phyloP scores from a whole-genome alignment of 2,113 vertebrate genomes.

The Globicephala melas region DNA sequence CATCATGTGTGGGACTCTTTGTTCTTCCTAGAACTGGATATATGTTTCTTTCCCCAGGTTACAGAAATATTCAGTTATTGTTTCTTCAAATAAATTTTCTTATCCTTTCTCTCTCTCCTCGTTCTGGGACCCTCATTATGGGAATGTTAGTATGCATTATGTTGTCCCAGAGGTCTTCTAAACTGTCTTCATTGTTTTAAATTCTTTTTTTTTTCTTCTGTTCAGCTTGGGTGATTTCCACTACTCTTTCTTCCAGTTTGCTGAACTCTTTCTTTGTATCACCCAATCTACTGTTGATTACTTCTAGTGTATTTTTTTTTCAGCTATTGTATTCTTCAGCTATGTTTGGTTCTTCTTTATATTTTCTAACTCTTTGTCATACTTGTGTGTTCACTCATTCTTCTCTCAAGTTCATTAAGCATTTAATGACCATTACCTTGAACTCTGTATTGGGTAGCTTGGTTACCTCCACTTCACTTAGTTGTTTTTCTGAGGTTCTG shows the following conservation, averaged over 20 bases:
- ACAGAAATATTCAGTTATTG: neutral
- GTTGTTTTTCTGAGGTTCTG: neutral
- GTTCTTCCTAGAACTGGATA: neutral
- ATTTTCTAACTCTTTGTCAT: neutral
- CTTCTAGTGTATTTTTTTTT: neutral
- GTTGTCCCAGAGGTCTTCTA: neutral
- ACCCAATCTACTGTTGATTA: neutral
- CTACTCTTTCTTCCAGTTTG: neutral
- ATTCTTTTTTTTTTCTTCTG: neutral
- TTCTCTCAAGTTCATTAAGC: neutral
- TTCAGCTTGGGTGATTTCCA: neutral
- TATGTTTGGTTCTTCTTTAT: neutral
- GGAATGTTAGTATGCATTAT: neutral
- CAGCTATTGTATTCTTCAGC: neutral
- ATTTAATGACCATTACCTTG: neutral
- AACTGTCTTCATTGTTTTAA: neutral
- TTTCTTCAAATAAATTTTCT: neutral
- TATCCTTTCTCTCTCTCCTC: neutral
- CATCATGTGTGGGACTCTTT: neutral
- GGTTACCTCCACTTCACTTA: neutral
- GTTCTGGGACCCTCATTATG: neutral
- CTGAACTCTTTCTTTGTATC: neutral
- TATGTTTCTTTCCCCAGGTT: neutral
- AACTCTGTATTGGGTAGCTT: neutral
- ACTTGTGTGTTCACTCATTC: neutral